phyloP scores from a whole-genome alignment of 2,113 vertebrate genomes.

The Zosterops lateralis region DNA sequence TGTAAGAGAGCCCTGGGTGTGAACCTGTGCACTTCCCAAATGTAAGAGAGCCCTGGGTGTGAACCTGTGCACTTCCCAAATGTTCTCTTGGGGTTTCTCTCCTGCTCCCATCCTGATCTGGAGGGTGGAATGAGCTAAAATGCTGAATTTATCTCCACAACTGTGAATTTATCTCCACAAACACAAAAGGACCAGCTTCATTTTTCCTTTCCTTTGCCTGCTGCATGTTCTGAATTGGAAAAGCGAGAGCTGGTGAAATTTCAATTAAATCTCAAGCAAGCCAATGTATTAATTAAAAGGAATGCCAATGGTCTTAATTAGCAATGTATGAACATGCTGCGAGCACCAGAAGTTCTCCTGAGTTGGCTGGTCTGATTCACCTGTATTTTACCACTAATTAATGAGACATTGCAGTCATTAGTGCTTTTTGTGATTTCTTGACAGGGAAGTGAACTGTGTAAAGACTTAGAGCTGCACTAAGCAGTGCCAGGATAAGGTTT shows the following conservation, averaged over 20 bases:
- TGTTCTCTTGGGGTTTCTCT: not conserved
- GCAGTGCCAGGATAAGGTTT: not conserved
- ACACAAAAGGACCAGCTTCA: not conserved
- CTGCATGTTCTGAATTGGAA: not conserved
- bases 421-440: constrained; percentile 4
- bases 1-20: not conserved
- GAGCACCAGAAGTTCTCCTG: not conserved
- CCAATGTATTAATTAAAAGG: constrained; percentile 35
- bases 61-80: not conserved
- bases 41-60: not conserved
- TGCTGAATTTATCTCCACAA: not conserved
- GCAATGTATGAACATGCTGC: constrained; percentile 35
- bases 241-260: not conserved
- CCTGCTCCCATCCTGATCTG: not conserved
- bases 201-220: not conserved
- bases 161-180: not conserved
- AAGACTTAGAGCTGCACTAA: not conserved
- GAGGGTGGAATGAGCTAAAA: not conserved
- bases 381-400: constrained; percentile 61
- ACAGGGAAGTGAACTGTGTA: constrained; percentile 34
- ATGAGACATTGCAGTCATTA: constrained; percentile 32
- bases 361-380: not conserved
- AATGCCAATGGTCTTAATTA: constrained; percentile 63
- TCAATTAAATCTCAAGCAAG: not conserved
- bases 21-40: not conserved